A percentile compares a stretch with the other conserved stretches of the same genome.
phyloP scores from a whole-genome alignment of 1,140 invertebrate genomes.

The Drosophila watanabei region DNA sequence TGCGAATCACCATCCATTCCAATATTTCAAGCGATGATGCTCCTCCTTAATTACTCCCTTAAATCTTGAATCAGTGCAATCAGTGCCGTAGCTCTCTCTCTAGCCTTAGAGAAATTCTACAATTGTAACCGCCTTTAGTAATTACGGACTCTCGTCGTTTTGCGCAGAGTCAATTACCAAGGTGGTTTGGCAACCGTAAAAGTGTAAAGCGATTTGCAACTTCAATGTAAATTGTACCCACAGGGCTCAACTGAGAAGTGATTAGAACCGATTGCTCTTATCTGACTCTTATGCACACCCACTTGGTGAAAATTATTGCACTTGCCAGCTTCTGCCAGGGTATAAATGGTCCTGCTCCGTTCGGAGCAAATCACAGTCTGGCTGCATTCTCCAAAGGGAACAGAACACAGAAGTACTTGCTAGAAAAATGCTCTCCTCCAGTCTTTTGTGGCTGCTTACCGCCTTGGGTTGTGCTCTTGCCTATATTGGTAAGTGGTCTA shows the following conservation, averaged over 20 bases:
- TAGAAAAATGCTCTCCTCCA: conserved; percentile 35
- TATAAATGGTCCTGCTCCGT: conserved; percentile 58
- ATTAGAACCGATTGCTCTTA: conserved; percentile 34
- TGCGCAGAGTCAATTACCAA: conserved; percentile 26
- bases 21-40: background rate
- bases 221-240: conserved; percentile 62
- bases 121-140: conserved; percentile 18
- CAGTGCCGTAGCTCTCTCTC: background rate
- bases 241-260: conserved; percentile 18
- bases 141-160: conserved; percentile 21
- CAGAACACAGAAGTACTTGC: conserved; percentile 23
- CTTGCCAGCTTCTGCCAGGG: conserved; percentile 7
- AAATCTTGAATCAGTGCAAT: conserved; percentile 30
- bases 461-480: conserved; percentile 17
- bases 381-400: conserved; percentile 29
- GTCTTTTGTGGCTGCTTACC: conserved; percentile 27
- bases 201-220: conserved; percentile 47
- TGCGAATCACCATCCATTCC: background rate
- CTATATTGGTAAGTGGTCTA: conserved; percentile 19
- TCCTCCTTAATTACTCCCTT: conserved; percentile 3
- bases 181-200: conserved; percentile 56
- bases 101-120: background rate
- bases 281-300: conserved; percentile 41
- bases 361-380: conserved; percentile 42
- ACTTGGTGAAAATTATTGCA: conserved; percentile 23